Evolutionary conservation across 2,113 vertebrate genomes (phyloP).

Genomic region (Oplegnathus fasciatus): DNA sequence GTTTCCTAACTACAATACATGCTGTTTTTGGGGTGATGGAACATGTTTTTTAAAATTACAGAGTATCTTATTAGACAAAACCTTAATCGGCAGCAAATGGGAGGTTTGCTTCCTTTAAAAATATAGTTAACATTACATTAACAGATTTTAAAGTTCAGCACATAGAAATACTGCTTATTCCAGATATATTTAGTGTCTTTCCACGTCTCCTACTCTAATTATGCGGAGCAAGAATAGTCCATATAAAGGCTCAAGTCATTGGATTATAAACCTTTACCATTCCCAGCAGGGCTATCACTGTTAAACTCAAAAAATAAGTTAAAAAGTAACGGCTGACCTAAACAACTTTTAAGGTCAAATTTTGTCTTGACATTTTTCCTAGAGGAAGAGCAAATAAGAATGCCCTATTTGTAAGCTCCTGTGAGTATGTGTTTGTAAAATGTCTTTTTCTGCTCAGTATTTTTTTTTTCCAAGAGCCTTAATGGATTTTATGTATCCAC

Average conservation of each 20-base stretch:
- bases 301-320: neutral
- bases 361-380: slow-evolving; percentile 5
- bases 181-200: neutral
- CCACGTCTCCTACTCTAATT: neutral
- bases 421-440: slow-evolving; percentile 59
- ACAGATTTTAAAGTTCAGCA: neutral
- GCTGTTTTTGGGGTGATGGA: neutral
- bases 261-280: neutral
- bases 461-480: slow-evolving; percentile 63
- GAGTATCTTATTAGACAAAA: neutral
- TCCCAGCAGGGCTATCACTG: neutral
- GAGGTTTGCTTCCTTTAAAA: neutral
- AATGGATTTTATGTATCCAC: slow-evolving; percentile 80
- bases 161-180: neutral
- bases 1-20: neutral
- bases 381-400: slow-evolving; percentile 45
- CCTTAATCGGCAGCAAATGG: neutral
- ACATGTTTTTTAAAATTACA: neutral
- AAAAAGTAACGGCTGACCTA: neutral
- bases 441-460: slow-evolving; percentile 49
- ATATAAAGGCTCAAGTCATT: neutral
- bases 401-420: slow-evolving; percentile 35
- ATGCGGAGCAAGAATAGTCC: neutral
- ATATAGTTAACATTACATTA: neutral
- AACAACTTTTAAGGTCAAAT: slow-evolving; percentile 29